These are phyloP conservation scores for Carcharodon carcharias DNA, from an alignment of 2,797 vertebrate genomes.

Conservation along the genomic window DNA sequence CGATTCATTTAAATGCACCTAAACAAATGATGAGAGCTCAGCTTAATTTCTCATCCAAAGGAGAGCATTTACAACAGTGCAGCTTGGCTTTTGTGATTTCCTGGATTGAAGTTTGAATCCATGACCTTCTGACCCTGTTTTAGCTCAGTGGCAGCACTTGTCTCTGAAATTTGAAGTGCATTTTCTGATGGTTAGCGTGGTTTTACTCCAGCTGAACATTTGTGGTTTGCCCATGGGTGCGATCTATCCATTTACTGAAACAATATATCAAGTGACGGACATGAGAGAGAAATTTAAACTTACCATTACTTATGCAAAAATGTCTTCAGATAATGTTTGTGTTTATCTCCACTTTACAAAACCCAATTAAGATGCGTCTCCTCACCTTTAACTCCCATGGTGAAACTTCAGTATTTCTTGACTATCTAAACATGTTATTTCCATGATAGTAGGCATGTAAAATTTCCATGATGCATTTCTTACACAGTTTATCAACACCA, in stretches of 20 bases:
- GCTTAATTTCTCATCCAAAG: neutral
- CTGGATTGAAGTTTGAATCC: neutral
- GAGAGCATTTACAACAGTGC: neutral
- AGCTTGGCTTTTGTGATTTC: neutral
- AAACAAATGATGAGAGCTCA: neutral
- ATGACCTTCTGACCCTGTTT: neutral
- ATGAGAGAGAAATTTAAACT: neutral
- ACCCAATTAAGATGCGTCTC: neutral
- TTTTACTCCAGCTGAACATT: neutral
- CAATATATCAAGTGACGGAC: neutral
- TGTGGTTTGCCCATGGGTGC: neutral
- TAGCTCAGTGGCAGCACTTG: neutral
- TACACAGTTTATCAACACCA: neutral
- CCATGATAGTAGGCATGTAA: neutral
- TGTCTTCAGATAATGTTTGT: neutral
- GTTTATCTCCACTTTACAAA: neutral
- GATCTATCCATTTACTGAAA: neutral
- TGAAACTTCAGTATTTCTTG: neutral
- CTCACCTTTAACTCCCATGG: neutral
- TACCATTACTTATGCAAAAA: neutral
- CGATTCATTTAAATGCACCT: neutral
- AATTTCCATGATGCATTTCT: neutral
- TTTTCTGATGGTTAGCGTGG: neutral
- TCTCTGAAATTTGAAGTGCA: neutral
- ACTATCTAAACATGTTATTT: neutral